Evolutionary conservation across 1,140 invertebrate species (phyloP), one percentile per base, ranked within the genome.

Genomic region (Pseudachorutes palmiensis): DNA sequence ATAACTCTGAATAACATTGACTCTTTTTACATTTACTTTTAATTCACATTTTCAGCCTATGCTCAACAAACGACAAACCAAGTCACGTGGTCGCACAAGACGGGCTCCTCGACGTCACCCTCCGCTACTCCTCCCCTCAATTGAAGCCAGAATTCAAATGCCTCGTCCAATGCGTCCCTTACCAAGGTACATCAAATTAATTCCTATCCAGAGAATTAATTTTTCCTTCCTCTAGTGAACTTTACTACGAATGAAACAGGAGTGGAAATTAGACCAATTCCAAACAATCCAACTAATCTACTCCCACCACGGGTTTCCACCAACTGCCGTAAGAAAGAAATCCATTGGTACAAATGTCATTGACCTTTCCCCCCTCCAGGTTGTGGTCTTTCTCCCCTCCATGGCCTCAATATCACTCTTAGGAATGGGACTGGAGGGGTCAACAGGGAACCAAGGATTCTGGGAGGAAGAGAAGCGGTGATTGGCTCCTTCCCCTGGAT

Each of bases 401-500:
- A 51, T 9, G 19, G 36, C 36, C 5, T 41, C 19, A 5, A 19
- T n/a, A 41, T 19, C 36, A 19, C 5, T 9, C 5, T 41, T 41
- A 9, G 5, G 19, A 41, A 41, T 24, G 5, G 51, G 24, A 55
- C 51, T 55, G 51, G 19, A 41, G 5, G 36, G 36, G 5, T 9
- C 36, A 5, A 58, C n/a, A 5, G 55, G 22, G 29, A 31, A 26
- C 19, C 28, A 16, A 29, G 59, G 24, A n/a, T 62, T 62, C 26
- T 90, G 0, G 88, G 91, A 58, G 91, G 91, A 24, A 81, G 83
- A 69, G 87, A 89, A 26, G 88, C 90, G 0, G 83, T 84, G 9
- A 81, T 87, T 2, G 88, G 91, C 77, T 84, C 87, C 73, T 92
- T 91, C 76, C 91, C 91, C 3, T 93, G 90, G 90, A 82, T 92